A percentile compares a stretch with the other conserved stretches of the same genome.
Conservation (phyloP, 2,113 vertebrate species). For the Limnothrissa miodon region DNA sequence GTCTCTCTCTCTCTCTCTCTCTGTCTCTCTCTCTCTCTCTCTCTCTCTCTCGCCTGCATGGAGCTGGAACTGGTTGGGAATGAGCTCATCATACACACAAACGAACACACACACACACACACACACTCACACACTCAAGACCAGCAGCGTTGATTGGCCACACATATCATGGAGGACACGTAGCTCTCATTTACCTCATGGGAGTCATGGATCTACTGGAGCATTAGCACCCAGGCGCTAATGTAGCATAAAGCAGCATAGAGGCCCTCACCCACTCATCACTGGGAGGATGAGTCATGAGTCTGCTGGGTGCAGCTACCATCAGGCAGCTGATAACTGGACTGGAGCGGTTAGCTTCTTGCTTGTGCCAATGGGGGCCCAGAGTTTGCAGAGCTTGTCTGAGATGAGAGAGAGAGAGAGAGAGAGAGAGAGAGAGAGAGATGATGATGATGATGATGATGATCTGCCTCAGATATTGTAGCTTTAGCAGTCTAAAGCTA, state of each 20-base stretch:
- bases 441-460: not conserved
- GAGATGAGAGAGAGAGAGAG: not conserved
- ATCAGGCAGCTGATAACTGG: not conserved
- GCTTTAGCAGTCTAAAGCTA: not conserved
- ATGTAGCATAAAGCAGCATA: constrained; percentile 22
- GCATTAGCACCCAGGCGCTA: constrained; percentile 19
- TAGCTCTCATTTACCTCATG: constrained; percentile 21
- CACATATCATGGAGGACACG: not conserved
- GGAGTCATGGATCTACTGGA: not conserved
- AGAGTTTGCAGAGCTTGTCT: not conserved
- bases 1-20: not conserved
- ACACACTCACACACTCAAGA: not conserved
- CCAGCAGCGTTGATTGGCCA: not conserved
- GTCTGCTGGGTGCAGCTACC: not conserved
- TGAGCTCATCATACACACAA: not conserved
- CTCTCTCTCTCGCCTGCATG: not conserved
- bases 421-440: not conserved
- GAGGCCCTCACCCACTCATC: not conserved
- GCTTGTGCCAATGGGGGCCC: no score
- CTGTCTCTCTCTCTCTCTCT: not conserved
- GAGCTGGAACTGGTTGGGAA: not conserved
- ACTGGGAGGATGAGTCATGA: constrained; percentile 8
- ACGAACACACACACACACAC: not conserved
- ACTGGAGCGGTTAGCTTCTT: not conserved
- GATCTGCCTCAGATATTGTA: not conserved